Evolutionary conservation across 1,140 invertebrate genomes (phyloP).

Genomic region (silkworm (Bombyx mori)): DNA sequence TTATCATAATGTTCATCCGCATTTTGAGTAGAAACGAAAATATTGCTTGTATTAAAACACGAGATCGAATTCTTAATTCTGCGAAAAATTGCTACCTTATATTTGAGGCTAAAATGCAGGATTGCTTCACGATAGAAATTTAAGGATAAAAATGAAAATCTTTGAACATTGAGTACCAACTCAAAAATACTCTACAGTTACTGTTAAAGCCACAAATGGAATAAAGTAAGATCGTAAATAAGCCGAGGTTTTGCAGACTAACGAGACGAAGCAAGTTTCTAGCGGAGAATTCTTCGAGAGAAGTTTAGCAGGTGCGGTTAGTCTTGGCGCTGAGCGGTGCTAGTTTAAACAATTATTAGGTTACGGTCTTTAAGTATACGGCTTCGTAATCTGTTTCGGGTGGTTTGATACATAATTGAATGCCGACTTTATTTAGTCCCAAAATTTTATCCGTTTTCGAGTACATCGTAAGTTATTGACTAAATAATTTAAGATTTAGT

Average conservation of each 20-base stretch:
- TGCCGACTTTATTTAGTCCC: too few relatives aligned
- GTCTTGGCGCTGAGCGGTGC: slow-evolving; percentile 33
- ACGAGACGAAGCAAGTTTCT: slow-evolving; percentile 52
- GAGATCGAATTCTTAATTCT: too few relatives aligned
- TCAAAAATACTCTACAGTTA: slow-evolving; percentile 27
- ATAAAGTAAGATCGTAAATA: slow-evolving; percentile 62
- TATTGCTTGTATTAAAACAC: too few relatives aligned
- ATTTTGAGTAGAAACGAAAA: too few relatives aligned
- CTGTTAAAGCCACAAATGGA: slow-evolving; percentile 40
- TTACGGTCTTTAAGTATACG: slow-evolving; percentile 2
- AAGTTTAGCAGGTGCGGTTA: slow-evolving; percentile 50
- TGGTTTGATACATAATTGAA: background rate
- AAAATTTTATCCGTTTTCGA: too few relatives aligned
- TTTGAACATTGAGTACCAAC: slow-evolving; percentile 1
- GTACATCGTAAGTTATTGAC: too few relatives aligned
- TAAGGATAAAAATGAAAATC: background rate
- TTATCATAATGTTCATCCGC: too few relatives aligned
- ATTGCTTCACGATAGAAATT: too few relatives aligned
- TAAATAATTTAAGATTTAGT: too few relatives aligned
- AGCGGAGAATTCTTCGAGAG: slow-evolving; percentile 42
- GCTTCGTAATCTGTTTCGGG: background rate
- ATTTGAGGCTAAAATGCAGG: too few relatives aligned
- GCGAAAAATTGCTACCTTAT: too few relatives aligned
- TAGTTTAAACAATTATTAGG: slow-evolving; percentile 37
- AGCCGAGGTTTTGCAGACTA: slow-evolving; percentile 50